phyloP scores from a whole-genome alignment of 2,113 vertebrate species.

The Pterocles orientalis region DNA sequence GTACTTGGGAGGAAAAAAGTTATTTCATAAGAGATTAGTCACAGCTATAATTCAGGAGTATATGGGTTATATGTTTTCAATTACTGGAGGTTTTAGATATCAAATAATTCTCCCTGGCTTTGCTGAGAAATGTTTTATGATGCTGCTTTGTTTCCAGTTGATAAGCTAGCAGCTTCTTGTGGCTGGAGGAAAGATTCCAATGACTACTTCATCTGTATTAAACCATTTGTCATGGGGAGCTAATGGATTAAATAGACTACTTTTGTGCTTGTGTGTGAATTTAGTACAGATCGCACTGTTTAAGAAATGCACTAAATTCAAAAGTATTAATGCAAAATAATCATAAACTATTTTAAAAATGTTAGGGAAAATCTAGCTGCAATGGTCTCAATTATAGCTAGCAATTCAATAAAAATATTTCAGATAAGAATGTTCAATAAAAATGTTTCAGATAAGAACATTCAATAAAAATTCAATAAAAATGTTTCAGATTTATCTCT shows the following conservation, averaged over 20 bases:
- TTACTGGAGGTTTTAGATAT: constrained; percentile 30
- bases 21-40: constrained; percentile 25
- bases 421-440: background rate
- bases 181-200: constrained; percentile 43
- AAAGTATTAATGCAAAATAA: background rate
- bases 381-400: background rate
- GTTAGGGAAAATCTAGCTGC: background rate
- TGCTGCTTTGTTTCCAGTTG: constrained; percentile 23
- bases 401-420: background rate
- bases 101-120: constrained; percentile 39
- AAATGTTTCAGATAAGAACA: background rate
- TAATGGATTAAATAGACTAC: background rate
- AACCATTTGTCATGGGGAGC: constrained; percentile 28
- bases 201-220: constrained; percentile 46
- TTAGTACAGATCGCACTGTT: background rate
- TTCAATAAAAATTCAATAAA: background rate
- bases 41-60: constrained; percentile 29
- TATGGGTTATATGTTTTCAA: constrained; percentile 42
- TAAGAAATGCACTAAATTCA: background rate
- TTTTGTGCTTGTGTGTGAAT: background rate
- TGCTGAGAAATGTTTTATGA: constrained; percentile 43
- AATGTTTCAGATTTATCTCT: background rate
- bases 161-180: constrained; percentile 41
- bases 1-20: background rate
- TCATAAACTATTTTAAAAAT: background rate